Percentiles rank a stretch among this genome's conserved stretches.
Evolutionary conservation across 2,888 invertebrate species (phyloP).

Genomic region (Cenopis cana): DNA sequence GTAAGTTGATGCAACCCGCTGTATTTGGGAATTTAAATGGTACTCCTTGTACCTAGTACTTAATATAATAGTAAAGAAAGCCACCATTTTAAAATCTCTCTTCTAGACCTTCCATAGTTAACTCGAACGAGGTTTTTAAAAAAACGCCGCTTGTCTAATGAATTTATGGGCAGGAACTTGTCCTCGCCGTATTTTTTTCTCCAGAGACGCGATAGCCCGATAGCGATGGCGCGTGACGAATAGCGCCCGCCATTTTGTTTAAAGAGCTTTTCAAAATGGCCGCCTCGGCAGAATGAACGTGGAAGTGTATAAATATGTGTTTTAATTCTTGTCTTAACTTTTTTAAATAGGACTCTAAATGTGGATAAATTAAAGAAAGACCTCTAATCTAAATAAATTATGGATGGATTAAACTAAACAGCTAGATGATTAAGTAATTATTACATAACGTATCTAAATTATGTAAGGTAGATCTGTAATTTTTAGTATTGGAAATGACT

Average conservation of each 20-base stretch:
- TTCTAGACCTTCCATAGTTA: conserved; percentile 58
- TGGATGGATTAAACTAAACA: too few relatives aligned
- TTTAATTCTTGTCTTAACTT: neutral
- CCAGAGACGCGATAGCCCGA: conserved; percentile 75
- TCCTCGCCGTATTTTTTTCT: conserved; percentile 73
- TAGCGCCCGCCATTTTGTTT: conserved; percentile 56
- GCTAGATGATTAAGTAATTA: too few relatives aligned
- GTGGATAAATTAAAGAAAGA: neutral
- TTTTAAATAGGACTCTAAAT: neutral
- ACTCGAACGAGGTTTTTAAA: conserved; percentile 76
- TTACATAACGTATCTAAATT: too few relatives aligned
- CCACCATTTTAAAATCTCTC: conserved; percentile 46
- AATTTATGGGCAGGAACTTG: conserved; percentile 84
- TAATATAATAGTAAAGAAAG: neutral
- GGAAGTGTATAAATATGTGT: neutral
- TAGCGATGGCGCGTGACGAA: conserved; percentile 70
- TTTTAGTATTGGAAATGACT: too few relatives aligned
- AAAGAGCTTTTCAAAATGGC: conserved; percentile 37
- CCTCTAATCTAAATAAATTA: neutral
- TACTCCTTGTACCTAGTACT: too few relatives aligned
- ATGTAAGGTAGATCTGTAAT: too few relatives aligned
- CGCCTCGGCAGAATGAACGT: conserved; percentile 4
- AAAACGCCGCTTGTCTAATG: conserved; percentile 78
- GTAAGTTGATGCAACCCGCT: too few relatives aligned
- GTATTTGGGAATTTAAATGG: too few relatives aligned